phyloP scores from a whole-genome alignment of 2,113 vertebrate species.

The Pterocles gutturalis region DNA sequence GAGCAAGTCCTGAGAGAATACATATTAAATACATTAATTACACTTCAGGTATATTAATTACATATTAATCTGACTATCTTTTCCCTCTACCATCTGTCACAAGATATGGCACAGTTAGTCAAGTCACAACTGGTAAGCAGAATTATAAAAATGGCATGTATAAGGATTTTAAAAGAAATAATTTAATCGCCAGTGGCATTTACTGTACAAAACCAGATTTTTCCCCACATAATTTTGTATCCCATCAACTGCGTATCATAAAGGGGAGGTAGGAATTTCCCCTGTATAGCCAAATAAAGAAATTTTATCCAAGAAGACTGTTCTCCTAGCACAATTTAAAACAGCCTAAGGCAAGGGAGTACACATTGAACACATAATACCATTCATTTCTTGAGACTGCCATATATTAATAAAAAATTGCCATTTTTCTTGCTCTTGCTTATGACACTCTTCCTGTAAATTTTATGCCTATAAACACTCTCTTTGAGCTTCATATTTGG shows the following conservation, averaged over 20 bases:
- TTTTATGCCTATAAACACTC: background rate
- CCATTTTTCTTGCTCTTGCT: background rate
- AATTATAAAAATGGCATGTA: background rate
- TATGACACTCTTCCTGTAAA: background rate
- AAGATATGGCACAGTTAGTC: background rate
- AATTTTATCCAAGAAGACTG: background rate
- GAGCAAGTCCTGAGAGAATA: background rate
- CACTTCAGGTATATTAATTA: background rate
- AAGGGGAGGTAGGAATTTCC: background rate
- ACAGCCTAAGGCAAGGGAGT: background rate
- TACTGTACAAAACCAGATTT: accelerated
- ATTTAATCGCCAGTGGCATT: background rate
- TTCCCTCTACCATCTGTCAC: background rate
- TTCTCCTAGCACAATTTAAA: background rate
- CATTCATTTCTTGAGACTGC: background rate
- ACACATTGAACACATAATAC: background rate
- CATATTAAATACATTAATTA: background rate
- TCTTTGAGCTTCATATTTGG: background rate
- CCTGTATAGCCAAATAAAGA: background rate
- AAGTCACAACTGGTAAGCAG: background rate
- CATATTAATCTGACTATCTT: background rate
- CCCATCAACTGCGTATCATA: background rate
- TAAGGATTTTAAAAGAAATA: background rate
- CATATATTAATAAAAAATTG: background rate
- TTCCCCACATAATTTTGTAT: background rate